Percentiles rank a stretch among this genome's conserved stretches.
These are phyloP conservation scores for Oncorhynchus clarkii DNA, from an alignment of 2,113 vertebrate genomes.

Conservation along the genomic window DNA sequence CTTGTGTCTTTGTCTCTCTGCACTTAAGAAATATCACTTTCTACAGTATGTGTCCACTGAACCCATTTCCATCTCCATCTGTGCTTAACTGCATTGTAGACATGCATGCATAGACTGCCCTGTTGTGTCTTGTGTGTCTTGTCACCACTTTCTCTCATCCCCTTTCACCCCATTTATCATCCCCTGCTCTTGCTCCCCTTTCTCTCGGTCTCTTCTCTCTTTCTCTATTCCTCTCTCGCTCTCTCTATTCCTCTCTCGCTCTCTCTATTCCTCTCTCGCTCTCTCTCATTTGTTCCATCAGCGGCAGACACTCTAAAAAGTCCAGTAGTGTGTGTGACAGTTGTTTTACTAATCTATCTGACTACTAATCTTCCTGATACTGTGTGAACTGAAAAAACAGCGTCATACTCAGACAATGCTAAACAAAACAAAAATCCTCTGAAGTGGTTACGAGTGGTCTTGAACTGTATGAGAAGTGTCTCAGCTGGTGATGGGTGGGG, in stretches of 20 bases:
- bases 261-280: background rate
- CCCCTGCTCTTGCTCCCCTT: constrained; percentile 10
- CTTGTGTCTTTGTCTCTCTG: too few relatives aligned
- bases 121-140: background rate
- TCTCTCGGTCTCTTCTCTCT: background rate
- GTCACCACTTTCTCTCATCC: background rate
- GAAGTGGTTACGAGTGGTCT: too few relatives aligned
- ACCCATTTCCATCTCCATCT: too few relatives aligned
- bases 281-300: constrained; percentile 33
- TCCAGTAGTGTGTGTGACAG: constrained; percentile 45
- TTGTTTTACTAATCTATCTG: constrained; percentile 4
- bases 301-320: constrained; percentile 62
- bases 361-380: background rate
- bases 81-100: background rate
- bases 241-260: background rate
- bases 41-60: background rate
- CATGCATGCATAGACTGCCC: background rate
- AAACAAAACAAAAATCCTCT: too few relatives aligned
- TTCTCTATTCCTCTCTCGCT: background rate
- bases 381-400: background rate
- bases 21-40: too few relatives aligned
- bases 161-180: background rate
- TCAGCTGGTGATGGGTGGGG: background rate
- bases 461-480: too few relatives aligned
- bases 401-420: background rate